Percentiles rank a stretch among this genome's conserved stretches.
Evolutionary conservation across 2,797 vertebrate species (phyloP).

Genomic region (Lateolabrax maculatus): DNA sequence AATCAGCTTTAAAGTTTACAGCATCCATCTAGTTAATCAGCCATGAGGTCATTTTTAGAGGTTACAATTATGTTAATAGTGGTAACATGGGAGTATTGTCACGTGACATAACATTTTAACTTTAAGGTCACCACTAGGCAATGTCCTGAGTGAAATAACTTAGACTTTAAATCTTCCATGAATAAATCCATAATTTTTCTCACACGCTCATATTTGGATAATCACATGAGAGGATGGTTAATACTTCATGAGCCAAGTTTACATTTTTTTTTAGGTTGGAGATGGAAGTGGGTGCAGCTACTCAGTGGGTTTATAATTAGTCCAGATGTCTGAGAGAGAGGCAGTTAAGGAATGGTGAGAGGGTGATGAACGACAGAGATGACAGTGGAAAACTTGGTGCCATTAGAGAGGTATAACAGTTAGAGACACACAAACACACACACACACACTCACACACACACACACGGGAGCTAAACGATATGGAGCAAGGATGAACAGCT

Average conservation of each 20-base stretch:
- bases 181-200: background rate
- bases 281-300: background rate
- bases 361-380: slow-evolving; percentile 26
- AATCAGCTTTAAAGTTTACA: background rate
- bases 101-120: background rate
- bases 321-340: slow-evolving; percentile 1
- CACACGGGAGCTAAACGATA: slow-evolving; percentile 24
- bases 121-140: background rate
- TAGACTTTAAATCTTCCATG: background rate
- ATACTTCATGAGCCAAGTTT: background rate
- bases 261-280: background rate
- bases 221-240: background rate
- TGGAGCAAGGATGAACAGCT: slow-evolving; percentile 46
- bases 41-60: background rate
- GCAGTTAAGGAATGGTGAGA: slow-evolving; percentile 8
- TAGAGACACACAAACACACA: slow-evolving; percentile 5
- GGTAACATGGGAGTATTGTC: background rate
- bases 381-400: slow-evolving; percentile 4
- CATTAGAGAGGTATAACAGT: slow-evolving; percentile 22
- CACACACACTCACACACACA: background rate
- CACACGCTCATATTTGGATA: background rate
- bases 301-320: slow-evolving; percentile 35
- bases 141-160: background rate
- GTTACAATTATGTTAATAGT: background rate
- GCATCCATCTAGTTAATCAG: background rate